Conservation (phyloP, 2,113 vertebrate species). For the Protomyctophum bolini region DNA sequence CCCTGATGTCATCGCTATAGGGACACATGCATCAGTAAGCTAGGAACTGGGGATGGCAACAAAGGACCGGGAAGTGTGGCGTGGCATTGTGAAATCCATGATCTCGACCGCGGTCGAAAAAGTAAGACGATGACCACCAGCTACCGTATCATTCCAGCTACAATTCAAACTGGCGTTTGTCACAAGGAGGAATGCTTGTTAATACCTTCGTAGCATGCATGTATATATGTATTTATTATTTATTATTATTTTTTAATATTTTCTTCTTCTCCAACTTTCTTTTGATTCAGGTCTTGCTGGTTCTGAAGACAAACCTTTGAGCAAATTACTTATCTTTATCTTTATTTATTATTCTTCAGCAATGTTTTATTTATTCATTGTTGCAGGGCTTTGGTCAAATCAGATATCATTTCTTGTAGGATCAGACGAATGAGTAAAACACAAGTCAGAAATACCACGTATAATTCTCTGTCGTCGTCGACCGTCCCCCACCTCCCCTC, state of each 20-base stretch:
- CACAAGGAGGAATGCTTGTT: conserved; percentile 13
- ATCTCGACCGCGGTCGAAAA: too few species aligned
- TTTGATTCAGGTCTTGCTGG: not conserved
- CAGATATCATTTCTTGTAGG: too few species aligned
- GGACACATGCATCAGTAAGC: too few species aligned
- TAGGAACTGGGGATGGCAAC: too few species aligned
- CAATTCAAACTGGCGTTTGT: conserved; percentile 35
- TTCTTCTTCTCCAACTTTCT: not conserved
- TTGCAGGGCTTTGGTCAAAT: too few species aligned
- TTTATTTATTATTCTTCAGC: not conserved
- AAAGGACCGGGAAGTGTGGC: too few species aligned
- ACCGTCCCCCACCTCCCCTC: not conserved
- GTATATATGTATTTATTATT: not conserved
- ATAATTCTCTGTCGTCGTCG: not conserved
- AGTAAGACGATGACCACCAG: too few species aligned
- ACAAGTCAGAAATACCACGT: not conserved
- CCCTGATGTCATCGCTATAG: too few species aligned
- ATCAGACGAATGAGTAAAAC: too few species aligned
- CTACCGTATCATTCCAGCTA: conserved; percentile 7
- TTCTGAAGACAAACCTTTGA: conserved; percentile 11
- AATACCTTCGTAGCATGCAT: conserved; percentile 20
- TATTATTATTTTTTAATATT: not conserved
- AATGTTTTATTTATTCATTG: too few species aligned
- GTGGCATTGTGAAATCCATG: too few species aligned
- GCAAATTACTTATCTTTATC: conserved; percentile 9